phyloP scores from a whole-genome alignment of 2,888 invertebrate genomes.

The Monoplex corrugatus region DNA sequence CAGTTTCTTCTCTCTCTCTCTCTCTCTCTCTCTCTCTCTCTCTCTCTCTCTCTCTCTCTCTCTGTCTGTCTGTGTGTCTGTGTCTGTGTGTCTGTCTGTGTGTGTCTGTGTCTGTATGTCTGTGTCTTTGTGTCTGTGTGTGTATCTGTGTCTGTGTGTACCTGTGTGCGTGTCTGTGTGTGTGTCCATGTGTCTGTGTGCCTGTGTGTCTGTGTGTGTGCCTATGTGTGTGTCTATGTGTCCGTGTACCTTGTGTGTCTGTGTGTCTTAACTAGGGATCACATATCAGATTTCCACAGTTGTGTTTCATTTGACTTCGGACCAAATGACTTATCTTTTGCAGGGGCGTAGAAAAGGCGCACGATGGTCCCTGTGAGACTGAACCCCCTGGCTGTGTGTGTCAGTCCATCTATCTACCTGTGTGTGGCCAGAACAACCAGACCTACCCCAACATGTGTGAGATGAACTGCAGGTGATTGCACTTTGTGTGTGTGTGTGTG shows the following conservation, averaged over 20 bases:
- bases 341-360: slow-evolving; percentile 26
- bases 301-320: too few species aligned
- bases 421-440: slow-evolving; percentile 47
- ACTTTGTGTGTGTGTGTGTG: neutral
- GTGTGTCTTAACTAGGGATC: too few species aligned
- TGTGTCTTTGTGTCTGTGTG: neutral
- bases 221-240: too few species aligned
- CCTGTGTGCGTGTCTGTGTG: too few species aligned
- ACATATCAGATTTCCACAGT: too few species aligned
- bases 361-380: slow-evolving; percentile 36
- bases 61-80: neutral
- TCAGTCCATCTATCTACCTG: slow-evolving; percentile 42
- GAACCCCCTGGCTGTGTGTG: slow-evolving; percentile 42
- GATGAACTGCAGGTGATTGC: slow-evolving; percentile 38
- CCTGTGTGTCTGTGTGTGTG: too few species aligned
- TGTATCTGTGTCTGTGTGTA: too few species aligned
- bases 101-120: neutral
- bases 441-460: slow-evolving; percentile 49
- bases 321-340: too few species aligned
- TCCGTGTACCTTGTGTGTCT: too few species aligned
- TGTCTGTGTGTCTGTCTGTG: neutral
- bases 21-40: neutral
- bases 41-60: slow-evolving; percentile 7
- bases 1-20: neutral
- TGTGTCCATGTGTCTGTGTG: too few species aligned